Evolutionary conservation across 1,140 invertebrate species (phyloP), one percentile per base, ranked within the genome.

Genomic region (Leptonema lineaticorne): DNA sequence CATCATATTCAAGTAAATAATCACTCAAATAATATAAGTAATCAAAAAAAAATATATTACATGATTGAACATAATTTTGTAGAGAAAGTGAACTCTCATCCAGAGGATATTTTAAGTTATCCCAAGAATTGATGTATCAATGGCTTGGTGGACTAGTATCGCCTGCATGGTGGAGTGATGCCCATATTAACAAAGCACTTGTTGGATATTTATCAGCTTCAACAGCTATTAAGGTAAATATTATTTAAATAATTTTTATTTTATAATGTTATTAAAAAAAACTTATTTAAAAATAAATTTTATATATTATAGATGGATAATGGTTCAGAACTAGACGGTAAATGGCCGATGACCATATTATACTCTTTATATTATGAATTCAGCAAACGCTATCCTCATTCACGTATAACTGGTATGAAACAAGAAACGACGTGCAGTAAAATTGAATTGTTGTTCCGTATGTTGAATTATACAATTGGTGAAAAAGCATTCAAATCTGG

Each of bases 391-490:
- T 88, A 87, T 74, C 89, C 89, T 1, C 86, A 90, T 76, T 89
- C 88, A 0, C 83, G 88, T 41, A 88, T 87, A 53, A 88, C 86
- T 2, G 88, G 87, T 33, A 89, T 90, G 78, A 89, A 89, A 74
- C 86, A 89, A 71, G 88, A 90, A 74, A 88, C 87, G 0, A 83
- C 84, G 3, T 87, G 85, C 26, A 85, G 85, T 7, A 90, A 90
- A 79, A 89, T 91, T n/a, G 93, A 93, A 68, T 83, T 95, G n/a
- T 83, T 97, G 8, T 92, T 98, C 74, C 83, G 95, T 41, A 98
- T 98, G 95, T 88, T 98, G 75, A 91, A 93, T 74, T 90, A 91
- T 73, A 94, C 93, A 3, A 81, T 98, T 6, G 92, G 93, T 3
- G 86, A 88, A 53, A 79, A 86, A 3, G 89, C 89, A 0, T 96